These are phyloP conservation scores for Eremophila alpestris DNA, from an alignment of 2,797 vertebrate species.

Conservation along the genomic window DNA sequence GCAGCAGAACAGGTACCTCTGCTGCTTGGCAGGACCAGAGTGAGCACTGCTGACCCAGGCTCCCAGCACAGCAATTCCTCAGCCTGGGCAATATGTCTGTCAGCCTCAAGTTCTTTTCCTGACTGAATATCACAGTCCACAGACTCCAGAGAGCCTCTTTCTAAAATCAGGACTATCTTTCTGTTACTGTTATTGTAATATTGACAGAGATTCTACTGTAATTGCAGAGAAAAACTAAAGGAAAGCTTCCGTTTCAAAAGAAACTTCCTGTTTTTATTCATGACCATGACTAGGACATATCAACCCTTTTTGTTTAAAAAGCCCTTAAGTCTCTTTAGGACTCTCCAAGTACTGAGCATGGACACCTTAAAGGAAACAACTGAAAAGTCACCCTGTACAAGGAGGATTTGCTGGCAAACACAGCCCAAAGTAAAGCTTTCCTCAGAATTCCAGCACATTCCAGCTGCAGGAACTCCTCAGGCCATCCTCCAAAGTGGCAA, in stretches of 20 bases:
- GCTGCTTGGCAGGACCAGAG: not conserved
- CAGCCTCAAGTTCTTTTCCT: not conserved
- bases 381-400: not conserved
- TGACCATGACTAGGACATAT: not conserved
- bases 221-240: not conserved
- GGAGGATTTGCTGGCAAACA: slow-evolving; percentile 6
- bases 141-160: not conserved
- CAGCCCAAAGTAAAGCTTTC: not conserved
- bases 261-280: not conserved
- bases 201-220: not conserved
- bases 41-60: not conserved
- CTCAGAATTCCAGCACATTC: not conserved
- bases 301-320: not conserved
- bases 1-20: not conserved
- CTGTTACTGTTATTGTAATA: not conserved
- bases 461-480: not conserved
- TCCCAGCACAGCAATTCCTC: not conserved
- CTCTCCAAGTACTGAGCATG: not conserved
- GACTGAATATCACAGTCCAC: not conserved
- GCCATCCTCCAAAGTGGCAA: not conserved
- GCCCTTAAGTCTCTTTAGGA: not conserved
- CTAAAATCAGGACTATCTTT: not conserved
- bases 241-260: not conserved
- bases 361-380: not conserved
- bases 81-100: not conserved